These are phyloP conservation scores for Standfussiana lucernea DNA, from an alignment of 2,888 invertebrate genomes.

Conservation along the genomic window DNA sequence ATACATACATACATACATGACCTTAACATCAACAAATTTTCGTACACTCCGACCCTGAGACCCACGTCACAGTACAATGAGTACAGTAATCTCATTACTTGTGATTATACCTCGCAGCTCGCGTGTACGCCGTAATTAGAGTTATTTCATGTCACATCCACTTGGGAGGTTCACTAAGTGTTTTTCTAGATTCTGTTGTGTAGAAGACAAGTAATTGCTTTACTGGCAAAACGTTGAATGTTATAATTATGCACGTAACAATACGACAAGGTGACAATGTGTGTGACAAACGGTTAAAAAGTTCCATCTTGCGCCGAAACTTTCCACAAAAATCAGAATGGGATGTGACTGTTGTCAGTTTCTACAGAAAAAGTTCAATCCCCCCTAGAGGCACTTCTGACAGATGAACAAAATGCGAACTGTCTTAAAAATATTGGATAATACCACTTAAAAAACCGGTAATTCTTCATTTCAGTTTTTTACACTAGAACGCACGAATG, in stretches of 20 bases:
- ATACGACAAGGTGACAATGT: not conserved
- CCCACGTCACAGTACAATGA: slow-evolving; percentile 42
- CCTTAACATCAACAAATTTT: slow-evolving; percentile 15
- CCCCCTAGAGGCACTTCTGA: no score
- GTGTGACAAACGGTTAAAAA: not conserved
- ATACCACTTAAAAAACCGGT: no score
- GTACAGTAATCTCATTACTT: slow-evolving; percentile 53
- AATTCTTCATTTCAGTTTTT: not conserved
- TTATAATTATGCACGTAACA: not conserved
- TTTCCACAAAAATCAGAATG: no score
- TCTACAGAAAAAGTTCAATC: no score
- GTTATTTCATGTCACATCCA: slow-evolving; percentile 43
- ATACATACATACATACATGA: slow-evolving; percentile 6
- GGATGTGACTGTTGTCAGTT: no score
- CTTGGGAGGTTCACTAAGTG: not conserved
- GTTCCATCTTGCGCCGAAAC: no score
- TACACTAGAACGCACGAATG: not conserved
- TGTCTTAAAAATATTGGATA: no score
- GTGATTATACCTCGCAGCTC: slow-evolving; percentile 47
- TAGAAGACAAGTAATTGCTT: not conserved
- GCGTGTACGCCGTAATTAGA: slow-evolving; percentile 51
- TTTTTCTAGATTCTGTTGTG: not conserved
- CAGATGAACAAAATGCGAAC: no score
- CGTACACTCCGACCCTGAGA: slow-evolving; percentile 35
- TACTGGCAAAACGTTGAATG: not conserved